Evolutionary conservation across 2,888 invertebrate species (phyloP), one percentile per base, ranked within the genome.

Genomic region (Epirrhoe tristata): DNA sequence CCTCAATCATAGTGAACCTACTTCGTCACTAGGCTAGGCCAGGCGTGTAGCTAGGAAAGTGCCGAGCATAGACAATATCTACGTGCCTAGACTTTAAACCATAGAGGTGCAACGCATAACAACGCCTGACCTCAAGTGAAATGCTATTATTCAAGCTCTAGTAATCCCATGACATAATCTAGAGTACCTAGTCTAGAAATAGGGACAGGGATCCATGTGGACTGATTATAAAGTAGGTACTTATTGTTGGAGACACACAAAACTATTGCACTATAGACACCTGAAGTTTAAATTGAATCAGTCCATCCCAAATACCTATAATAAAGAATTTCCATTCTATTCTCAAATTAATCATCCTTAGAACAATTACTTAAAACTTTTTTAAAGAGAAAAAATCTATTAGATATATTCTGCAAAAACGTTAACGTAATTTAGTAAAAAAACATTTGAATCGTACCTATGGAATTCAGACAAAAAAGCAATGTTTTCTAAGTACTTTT

Each of bases 141-240:
- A 87, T 83, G 83, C 83, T 78, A 87, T 86, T 86, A 88, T 87
- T 84, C 86, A 83, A 89, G 90, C 85, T 89, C 91, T 75, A 90
- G 86, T 90, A 90, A 88, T 88, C 91, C 84, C 87, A 88, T 92
- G 91, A 92, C 91, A 92, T 91, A 92, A 92, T 89, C 86, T 83
- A 87, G 80, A 86, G 81, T 76, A n/a, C n/a, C n/a, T n/a, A 78
- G 79, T 79, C 70, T 77, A 58, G 66, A 43, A 46, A 50, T 55
- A 32, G 14, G 34, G 24, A 39, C 17, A 36, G 10, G 39, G 39
- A 52, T 31, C 31, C 31, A 7, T 56, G 39, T 43, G 39, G 39
- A 12, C 39, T 43, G 39, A 43, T 43, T 43, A 43, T 43, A 43
- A 43, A 43, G 39, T 43, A 12, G 12, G 24, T 24, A 24, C 1